Evolutionary conservation across 2,797 vertebrate genomes (phyloP), one percentile per base, ranked within the genome.

Genomic region (Manis pentadactyla): DNA sequence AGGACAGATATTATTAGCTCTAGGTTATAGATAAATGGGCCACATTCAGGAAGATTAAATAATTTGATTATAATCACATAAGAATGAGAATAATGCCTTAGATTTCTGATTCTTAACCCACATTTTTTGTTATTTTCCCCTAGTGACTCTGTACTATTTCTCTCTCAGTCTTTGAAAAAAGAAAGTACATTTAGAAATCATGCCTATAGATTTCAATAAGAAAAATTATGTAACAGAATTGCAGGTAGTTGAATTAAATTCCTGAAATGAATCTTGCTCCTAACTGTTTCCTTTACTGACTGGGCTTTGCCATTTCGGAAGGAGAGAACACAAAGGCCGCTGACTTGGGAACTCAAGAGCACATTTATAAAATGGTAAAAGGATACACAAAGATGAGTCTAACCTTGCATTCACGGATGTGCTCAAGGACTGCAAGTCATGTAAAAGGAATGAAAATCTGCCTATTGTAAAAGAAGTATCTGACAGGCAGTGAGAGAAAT

Each of bases 1-100:
- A 81, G 87, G 51, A n/a, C 42, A 92, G 71, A 31, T 92, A 86
- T 83, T 94, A 77, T 93, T 95, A 95, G 42, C 53, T 95, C 37
- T 46, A 73, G 87, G n/a, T 69, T 94, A 82, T 55, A 74, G 34
- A 84, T 77, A 79, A 96, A 88, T 23, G 78, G 27, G 37, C 12
- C 13, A 87, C 21, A 59, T 19, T 92, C 74, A 19, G 79, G 94
- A 96, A 39, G 59, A 83, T 37, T 74, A 88, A 75, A 39, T 83
- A 31, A 86, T 79, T 83, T 93, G 57, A 94, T 77, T 68, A 75
- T 59, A 81, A 53, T 94, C 21, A 34, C 18, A 18, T 27, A 57
- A 88, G 11, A 39, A 21, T 59, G 57, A 84, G 89, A 91, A 69
- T 55, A 69, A 79, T 57, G 12, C 86, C 57, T 94, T 68, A 25